A percentile compares a stretch with the other conserved stretches of the same genome.
Evolutionary conservation across 1,140 invertebrate species (phyloP).

Genomic region (Neodiprion virginianus): DNA sequence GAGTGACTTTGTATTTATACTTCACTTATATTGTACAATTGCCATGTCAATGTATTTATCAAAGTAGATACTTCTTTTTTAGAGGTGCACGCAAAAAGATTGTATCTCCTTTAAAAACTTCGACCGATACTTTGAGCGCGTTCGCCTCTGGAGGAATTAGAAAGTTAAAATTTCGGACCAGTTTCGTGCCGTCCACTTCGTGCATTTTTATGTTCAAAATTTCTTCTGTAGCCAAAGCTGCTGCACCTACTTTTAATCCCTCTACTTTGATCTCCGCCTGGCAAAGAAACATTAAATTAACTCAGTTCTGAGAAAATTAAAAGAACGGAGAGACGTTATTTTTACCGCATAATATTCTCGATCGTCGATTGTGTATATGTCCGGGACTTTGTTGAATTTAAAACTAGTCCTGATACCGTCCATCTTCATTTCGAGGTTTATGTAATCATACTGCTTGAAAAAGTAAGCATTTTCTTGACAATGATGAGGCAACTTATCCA

Average conservation of each 20-base stretch:
- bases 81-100: conserved; percentile 30
- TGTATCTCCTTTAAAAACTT: conserved; percentile 29
- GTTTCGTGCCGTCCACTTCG: conserved; percentile 20
- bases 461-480: conserved; percentile 31
- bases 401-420: conserved; percentile 30
- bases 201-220: conserved; percentile 36
- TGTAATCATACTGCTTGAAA: conserved; percentile 30
- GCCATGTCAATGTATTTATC: not conserved
- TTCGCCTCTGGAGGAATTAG: conserved; percentile 32
- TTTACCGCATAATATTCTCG: conserved; percentile 30
- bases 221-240: conserved; percentile 30
- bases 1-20: not conserved
- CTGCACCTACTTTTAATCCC: conserved; percentile 36
- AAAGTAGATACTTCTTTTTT: conserved; percentile 4
- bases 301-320: not conserved
- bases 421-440: conserved; percentile 29
- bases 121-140: conserved; percentile 32
- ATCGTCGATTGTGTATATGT: conserved; percentile 34
- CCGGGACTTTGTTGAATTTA: conserved; percentile 28
- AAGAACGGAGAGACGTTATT: no score
- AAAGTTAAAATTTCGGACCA: conserved; percentile 33
- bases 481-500: conserved; percentile 25
- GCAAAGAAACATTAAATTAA: not conserved
- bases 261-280: conserved; percentile 36
- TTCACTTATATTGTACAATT: no score